Base-by-base conservation (phyloP, 2,113 vertebrate species). In the Ursus arctos region DNA sequence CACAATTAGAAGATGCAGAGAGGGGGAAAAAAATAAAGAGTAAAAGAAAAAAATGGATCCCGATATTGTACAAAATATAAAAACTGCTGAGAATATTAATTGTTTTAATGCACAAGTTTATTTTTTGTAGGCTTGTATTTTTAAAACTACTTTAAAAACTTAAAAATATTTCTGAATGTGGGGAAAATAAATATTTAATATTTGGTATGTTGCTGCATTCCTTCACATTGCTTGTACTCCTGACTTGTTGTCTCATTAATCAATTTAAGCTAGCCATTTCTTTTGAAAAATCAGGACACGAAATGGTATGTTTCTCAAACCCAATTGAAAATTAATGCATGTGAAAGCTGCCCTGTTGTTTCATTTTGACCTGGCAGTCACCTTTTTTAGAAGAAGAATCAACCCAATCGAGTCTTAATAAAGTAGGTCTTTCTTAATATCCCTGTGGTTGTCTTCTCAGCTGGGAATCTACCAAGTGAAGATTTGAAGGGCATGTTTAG, bases 401-500 rank as follows among this genome's bases (percentile, higher is more conserved):
- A 97, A 61, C 18, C 40, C n/a, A 95, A 65, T 81, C 19, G 85
- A 97, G 88, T 97, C 86, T 98, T 72, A 74, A 79, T 84, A 72
- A 92, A 59, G 28, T 85, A 4, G 81, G 87, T 87, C 55, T 96
- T 97, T 89, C 94, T 84, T 97, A 96, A 43, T 77, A 83, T 81
- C 67, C 90, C 43, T 77, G 79, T 28, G 84, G 55, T 16, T 83
- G 36, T 67, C 76, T 53, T 88, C 92, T 98, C 26, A 97, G 91
- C 71, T 95, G 76, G 97, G 97, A 96, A 69, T 90, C 94, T 97
- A 95, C 91, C 74, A 97, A 94, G 84, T 71, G 85, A 98, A 97
- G 86, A 92, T 94, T 96, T 98, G 88, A 98, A 98, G 84, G 96
- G 63, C 95, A 93, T 92, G 71, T 94, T 82, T 95, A 94, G 63